Conservation (phyloP, 2,113 vertebrate species). For the Eptesicus fuscus region DNA sequence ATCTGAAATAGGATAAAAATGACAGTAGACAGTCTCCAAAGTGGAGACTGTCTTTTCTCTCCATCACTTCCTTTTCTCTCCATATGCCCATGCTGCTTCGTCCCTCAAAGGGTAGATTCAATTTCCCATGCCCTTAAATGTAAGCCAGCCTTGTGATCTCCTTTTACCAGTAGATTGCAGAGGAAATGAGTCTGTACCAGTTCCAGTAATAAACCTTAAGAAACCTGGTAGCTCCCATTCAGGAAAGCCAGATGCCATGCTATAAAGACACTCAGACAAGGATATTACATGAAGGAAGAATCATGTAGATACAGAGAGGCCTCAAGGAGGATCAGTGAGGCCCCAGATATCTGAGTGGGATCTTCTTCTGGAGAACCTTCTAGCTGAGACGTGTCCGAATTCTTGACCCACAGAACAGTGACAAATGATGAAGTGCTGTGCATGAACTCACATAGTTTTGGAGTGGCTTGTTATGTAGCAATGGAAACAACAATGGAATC, state of each 20-base stretch:
- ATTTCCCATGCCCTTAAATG: neutral
- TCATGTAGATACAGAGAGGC: neutral
- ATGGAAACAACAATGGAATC: neutral
- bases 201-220: neutral
- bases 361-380: neutral
- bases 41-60: too few relatives aligned
- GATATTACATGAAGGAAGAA: too few relatives aligned
- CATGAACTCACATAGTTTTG: neutral
- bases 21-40: neutral
- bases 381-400: neutral
- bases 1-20: neutral
- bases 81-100: fast-evolving
- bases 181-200: neutral
- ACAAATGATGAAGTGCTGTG: neutral
- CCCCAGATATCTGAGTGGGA: neutral
- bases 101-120: neutral
- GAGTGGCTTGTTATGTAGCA: neutral
- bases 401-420: neutral
- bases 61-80: neutral
- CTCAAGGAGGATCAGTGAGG: neutral
- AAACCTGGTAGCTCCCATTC: neutral
- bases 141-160: neutral
- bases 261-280: neutral
- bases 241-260: neutral
- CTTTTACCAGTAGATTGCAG: neutral